A percentile compares a stretch with the other conserved stretches of the same genome.
phyloP scores from a whole-genome alignment of 2,113 vertebrate genomes.

The Cyprinus carpio region DNA sequence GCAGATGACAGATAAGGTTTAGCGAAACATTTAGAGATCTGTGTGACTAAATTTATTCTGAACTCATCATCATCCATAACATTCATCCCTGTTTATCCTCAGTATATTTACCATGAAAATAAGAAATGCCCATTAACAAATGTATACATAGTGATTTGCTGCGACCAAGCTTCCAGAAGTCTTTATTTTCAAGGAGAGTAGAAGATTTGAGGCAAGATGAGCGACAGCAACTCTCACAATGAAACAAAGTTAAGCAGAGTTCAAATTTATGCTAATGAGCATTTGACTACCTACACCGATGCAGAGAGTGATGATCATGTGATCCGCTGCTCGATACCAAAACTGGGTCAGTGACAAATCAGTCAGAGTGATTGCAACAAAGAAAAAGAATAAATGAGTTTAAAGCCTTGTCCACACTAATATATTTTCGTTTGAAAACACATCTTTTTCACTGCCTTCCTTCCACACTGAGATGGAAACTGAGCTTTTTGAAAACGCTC shows the following conservation, averaged over 20 bases:
- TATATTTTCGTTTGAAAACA: too few relatives aligned
- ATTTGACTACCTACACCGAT: neutral
- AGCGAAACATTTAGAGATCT: neutral
- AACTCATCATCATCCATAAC: neutral
- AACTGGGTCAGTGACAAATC: neutral
- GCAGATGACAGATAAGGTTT: constrained; percentile 4
- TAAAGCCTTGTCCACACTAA: too few relatives aligned
- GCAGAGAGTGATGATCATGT: neutral
- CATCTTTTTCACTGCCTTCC: too few relatives aligned
- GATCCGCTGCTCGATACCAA: neutral
- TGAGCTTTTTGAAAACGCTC: too few relatives aligned
- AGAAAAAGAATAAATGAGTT: neutral
- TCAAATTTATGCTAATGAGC: neutral
- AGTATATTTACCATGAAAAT: neutral
- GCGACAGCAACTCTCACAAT: neutral
- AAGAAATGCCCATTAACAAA: neutral
- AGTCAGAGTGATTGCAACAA: neutral
- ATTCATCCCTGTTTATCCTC: neutral
- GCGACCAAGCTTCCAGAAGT: neutral
- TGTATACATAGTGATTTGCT: neutral
- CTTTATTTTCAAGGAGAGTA: neutral
- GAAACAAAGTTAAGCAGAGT: neutral
- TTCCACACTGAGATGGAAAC: too few relatives aligned
- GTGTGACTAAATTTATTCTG: neutral
- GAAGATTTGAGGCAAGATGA: neutral